phyloP scores from a whole-genome alignment of 2,797 vertebrate species.

The Xiphorhynchus erythropygius region DNA sequence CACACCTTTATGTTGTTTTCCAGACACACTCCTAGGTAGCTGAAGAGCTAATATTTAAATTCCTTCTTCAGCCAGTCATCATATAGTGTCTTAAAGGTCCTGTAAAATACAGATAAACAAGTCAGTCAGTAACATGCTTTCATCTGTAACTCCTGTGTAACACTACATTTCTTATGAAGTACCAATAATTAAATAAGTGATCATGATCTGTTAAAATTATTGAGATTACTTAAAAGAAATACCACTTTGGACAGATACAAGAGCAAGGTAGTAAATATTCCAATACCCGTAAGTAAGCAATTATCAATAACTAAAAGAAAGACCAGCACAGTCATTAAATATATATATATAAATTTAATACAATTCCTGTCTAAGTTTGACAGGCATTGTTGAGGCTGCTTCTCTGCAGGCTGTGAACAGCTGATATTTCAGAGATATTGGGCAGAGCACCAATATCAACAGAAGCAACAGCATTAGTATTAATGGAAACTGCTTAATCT shows the following conservation, averaged over 20 bases:
- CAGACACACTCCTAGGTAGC: background rate
- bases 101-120: background rate
- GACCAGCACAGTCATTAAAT: background rate
- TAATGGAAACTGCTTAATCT: background rate
- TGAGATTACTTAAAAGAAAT: background rate
- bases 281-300: background rate
- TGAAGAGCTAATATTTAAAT: background rate
- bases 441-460: background rate
- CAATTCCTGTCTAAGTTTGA: background rate
- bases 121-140: background rate
- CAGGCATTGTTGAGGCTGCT: background rate
- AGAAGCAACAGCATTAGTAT: background rate
- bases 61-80: background rate
- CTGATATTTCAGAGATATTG: background rate
- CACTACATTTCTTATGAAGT: background rate
- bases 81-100: background rate
- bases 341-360: background rate
- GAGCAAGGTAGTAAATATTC: background rate
- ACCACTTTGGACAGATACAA: background rate
- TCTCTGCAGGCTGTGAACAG: background rate
- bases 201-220: background rate
- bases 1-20: background rate
- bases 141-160: background rate
- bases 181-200: background rate
- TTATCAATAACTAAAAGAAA: background rate